Percentiles rank a stretch among this genome's conserved stretches.
Evolutionary conservation across 2,797 vertebrate species (phyloP).

Genomic region (Amphiprion clarkii): DNA sequence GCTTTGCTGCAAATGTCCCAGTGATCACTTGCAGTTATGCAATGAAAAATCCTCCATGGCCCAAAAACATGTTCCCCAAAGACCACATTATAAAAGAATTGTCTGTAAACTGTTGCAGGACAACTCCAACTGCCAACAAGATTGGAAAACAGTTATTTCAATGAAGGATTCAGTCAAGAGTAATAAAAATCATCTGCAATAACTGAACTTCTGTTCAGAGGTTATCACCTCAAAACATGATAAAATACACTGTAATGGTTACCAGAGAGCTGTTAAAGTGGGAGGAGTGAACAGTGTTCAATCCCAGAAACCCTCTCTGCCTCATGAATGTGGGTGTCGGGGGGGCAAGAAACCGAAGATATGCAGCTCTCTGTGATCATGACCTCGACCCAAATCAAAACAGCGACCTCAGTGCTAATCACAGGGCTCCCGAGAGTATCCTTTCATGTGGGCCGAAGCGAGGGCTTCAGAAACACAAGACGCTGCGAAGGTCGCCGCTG

Average conservation of each 20-base stretch:
- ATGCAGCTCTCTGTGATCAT: constrained; percentile 29
- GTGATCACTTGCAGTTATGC: neutral
- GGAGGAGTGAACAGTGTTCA: neutral
- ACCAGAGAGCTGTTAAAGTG: neutral
- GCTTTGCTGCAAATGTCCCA: neutral
- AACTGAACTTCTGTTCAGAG: too few species aligned
- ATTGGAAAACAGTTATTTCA: too few species aligned
- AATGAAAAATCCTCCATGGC: neutral
- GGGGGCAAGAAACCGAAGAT: constrained; percentile 6
- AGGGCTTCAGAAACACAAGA: constrained; percentile 64
- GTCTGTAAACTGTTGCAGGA: too few species aligned
- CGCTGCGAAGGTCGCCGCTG: constrained; percentile 45
- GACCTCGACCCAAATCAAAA: constrained; percentile 77
- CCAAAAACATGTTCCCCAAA: too few species aligned
- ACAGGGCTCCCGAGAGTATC: constrained; percentile 45
- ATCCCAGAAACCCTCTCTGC: constrained; percentile 14
- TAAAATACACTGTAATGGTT: too few species aligned
- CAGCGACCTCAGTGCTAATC: constrained; percentile 73
- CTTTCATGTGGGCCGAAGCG: constrained; percentile 51
- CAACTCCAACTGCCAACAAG: too few species aligned
- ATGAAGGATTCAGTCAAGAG: too few species aligned
- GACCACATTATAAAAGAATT: too few species aligned
- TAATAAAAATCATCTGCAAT: too few species aligned
- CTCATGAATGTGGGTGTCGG: constrained; percentile 4
- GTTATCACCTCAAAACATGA: too few species aligned